A percentile compares a stretch with the other conserved stretches of the same genome.
Evolutionary conservation across 1,140 invertebrate genomes (phyloP).

Genomic region (Drosophila sproati): DNA sequence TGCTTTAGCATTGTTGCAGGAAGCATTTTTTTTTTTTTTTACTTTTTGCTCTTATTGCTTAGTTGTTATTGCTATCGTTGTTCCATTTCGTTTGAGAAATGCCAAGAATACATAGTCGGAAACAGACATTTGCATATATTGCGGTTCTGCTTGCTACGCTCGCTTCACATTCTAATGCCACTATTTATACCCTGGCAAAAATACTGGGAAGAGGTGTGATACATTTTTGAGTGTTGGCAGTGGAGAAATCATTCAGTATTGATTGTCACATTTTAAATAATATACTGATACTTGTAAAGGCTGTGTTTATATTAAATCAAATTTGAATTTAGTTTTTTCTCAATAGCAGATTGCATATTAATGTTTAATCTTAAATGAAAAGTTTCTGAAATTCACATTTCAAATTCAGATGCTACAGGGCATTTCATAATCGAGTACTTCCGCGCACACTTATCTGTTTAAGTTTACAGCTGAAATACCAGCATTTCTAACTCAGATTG

Average conservation of each 20-base stretch:
- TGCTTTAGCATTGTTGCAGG: conserved; percentile 13
- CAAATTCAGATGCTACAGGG: neutral
- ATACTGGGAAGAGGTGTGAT: neutral
- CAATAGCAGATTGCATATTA: too few relatives aligned
- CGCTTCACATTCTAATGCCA: conserved; percentile 29
- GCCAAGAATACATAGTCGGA: conserved; percentile 53
- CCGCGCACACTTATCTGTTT: conserved; percentile 7
- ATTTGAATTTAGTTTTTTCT: too few relatives aligned
- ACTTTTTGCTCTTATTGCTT: conserved; percentile 8
- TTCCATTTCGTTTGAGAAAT: conserved; percentile 53
- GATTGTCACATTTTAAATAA: too few relatives aligned
- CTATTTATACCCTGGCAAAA: conserved; percentile 11
- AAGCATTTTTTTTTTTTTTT: neutral
- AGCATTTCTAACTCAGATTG: conserved; percentile 27
- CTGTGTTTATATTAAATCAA: too few relatives aligned
- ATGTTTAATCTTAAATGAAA: too few relatives aligned
- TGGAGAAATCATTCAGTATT: neutral
- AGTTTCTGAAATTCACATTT: neutral
- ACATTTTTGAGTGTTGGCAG: too few relatives aligned
- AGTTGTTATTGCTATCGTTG: conserved; percentile 37
- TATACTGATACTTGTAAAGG: too few relatives aligned
- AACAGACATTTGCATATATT: conserved; percentile 67
- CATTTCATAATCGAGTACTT: neutral
- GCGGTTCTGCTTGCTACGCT: conserved; percentile 50
- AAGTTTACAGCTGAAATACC: conserved; percentile 26